Percentiles rank a stretch among this genome's conserved stretches.
Conservation (phyloP, 1,140 invertebrate genomes). For the Drosophila lacteicornis region DNA sequence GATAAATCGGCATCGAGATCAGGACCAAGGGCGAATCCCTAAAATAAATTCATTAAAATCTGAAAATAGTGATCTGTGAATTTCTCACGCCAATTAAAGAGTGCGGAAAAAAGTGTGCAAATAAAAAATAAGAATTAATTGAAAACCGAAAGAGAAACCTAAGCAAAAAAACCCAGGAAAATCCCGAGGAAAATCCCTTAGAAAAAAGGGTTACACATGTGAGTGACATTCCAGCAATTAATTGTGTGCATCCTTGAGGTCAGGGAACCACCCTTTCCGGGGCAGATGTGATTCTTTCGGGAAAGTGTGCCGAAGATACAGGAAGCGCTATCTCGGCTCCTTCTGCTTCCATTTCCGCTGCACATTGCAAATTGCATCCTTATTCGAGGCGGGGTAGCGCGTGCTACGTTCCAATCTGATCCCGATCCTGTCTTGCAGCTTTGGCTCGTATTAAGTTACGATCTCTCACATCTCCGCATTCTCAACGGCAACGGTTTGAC, state of each 20-base stretch:
- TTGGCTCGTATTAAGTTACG: conserved; percentile 73
- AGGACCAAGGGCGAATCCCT: conserved; percentile 9
- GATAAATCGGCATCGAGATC: conserved; percentile 20
- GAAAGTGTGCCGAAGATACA: conserved; percentile 52
- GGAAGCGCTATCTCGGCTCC: conserved; percentile 32
- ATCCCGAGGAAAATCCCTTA: conserved; percentile 1
- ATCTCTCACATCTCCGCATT: conserved; percentile 32
- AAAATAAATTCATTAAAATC: conserved; percentile 3
- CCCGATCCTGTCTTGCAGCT: conserved; percentile 58
- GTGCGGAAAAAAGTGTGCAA: conserved; percentile 29
- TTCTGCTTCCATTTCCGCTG: conserved; percentile 60
- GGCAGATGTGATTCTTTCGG: conserved; percentile 39
- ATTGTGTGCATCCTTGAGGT: conserved; percentile 42
- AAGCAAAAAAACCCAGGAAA: conserved; percentile 19
- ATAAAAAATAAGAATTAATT: conserved; percentile 47
- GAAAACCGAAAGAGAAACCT: conserved; percentile 24
- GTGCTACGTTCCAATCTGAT: conserved; percentile 34
- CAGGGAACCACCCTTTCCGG: conserved; percentile 25
- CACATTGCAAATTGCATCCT: conserved; percentile 65
- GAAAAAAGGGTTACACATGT: conserved; percentile 55
- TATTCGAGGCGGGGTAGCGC: conserved; percentile 39
- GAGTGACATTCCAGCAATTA: conserved; percentile 62
- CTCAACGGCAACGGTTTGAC: conserved; percentile 57
- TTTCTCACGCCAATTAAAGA: conserved; percentile 76
- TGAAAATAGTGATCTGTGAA: conserved; percentile 10